Evolutionary conservation across 2,888 invertebrate genomes (phyloP).

Genomic region (Ecliptopera silaceata): DNA sequence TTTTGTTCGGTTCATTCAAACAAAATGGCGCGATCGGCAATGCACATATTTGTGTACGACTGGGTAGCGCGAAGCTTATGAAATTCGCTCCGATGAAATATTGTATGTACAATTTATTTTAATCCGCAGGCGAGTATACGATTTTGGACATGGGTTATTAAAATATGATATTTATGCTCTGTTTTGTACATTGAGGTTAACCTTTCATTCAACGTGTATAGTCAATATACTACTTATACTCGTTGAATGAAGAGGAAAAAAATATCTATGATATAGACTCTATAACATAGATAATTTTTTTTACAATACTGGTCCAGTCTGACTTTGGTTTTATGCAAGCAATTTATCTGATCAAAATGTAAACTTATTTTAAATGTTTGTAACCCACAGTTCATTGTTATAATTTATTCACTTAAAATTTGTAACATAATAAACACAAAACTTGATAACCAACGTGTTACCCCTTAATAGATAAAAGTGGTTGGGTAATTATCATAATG

Average conservation of each 20-base stretch:
- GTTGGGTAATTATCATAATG: conserved; percentile 30
- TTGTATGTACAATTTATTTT: not conserved
- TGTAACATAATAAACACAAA: not conserved
- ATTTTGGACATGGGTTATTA: not conserved
- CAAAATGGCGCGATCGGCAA: conserved; percentile 11
- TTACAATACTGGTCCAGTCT: too few species aligned
- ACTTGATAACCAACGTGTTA: conserved; percentile 9
- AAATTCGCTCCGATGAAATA: not conserved
- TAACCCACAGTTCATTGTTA: too few species aligned
- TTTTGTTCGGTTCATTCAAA: conserved; percentile 14
- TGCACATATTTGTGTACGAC: conserved; percentile 10
- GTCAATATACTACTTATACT: too few species aligned
- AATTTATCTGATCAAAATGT: too few species aligned
- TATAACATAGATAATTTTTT: too few species aligned
- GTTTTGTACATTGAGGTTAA: too few species aligned
- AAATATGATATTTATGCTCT: not conserved
- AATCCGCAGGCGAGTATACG: not conserved
- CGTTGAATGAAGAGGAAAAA: too few species aligned
- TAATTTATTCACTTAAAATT: too few species aligned
- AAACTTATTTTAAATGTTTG: too few species aligned
- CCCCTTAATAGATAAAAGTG: conserved; percentile 11
- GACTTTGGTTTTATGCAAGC: too few species aligned
- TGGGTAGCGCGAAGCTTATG: not conserved
- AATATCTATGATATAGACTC: too few species aligned
- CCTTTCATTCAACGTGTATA: too few species aligned